Evolutionary conservation across 2,113 vertebrate genomes (phyloP).

Genomic region (Vidua chalybeata): DNA sequence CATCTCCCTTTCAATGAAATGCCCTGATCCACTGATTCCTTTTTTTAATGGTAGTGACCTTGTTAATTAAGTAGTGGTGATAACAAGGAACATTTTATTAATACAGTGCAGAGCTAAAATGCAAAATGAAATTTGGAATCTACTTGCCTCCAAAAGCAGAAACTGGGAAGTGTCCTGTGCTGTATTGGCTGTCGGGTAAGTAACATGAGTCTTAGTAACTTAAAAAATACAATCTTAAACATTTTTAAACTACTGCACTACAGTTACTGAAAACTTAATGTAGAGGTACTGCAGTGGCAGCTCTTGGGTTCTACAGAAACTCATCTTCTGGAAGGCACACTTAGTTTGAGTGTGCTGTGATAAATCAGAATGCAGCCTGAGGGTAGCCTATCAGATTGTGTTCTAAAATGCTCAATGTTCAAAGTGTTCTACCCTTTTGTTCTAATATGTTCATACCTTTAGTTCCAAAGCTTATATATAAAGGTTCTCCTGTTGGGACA

Average conservation of each 20-base stretch:
- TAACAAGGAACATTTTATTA: constrained; percentile 29
- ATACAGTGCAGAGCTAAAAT: constrained; percentile 87
- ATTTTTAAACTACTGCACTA: background rate
- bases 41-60: background rate
- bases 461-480: background rate
- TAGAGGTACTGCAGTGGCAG: background rate
- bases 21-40: background rate
- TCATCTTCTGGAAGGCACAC: accelerated
- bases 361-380: background rate
- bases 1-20: background rate
- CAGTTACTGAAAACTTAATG: background rate
- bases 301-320: background rate
- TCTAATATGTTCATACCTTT: background rate
- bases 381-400: background rate
- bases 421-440: background rate
- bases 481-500: background rate
- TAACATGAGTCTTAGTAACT: background rate
- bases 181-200: constrained; percentile 95
- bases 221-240: background rate
- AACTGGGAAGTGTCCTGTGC: constrained; percentile 85
- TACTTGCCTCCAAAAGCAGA: constrained; percentile 93
- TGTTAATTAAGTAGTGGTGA: background rate
- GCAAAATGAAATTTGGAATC: constrained; percentile 95
- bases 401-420: background rate
- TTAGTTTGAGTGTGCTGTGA: background rate